Evolutionary conservation across 2,888 invertebrate species (phyloP), one percentile per base, ranked within the genome.

Genomic region (Melinaea menophilus): DNA sequence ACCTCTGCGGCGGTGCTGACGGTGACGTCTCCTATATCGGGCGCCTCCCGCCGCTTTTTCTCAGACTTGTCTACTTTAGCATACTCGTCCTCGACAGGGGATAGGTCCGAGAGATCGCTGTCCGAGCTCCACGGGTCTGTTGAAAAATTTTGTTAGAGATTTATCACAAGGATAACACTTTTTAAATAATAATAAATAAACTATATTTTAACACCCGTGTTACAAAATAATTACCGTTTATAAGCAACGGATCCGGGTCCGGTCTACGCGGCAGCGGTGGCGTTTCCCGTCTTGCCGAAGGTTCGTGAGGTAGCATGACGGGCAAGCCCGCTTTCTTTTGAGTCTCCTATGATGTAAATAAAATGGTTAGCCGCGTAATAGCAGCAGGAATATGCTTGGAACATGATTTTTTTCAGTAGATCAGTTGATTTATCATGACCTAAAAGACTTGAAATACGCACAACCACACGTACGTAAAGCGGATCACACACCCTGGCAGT

Each of bases 291-390:
- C 95, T 94, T 37, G 95, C 91, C 12, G 94, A 94, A 60, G 95
- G 93, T 78, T 96, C 96, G 76, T 96, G 95, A 4, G 96, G 96
- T 76, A 97, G 86, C 79, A 94, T 93, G 63, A 95, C 94, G 0
- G 96, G 96, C 64, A 98, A 92, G 5, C 98, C 98, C 2, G 97
- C 97, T 80, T 95, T 95, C 77, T 95, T 94, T 82, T 97, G 97
- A 0, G 97, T 97, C 79, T 97, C 97, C 79, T 90, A 58, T 33
- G 35, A 51, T 41, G 58, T 41, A 35, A 35, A 34, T 13, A 31
- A 31, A 33, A 34, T 13, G 33, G 22, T 34, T n/a, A 31, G 12
- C 13, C 35, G 12, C 47, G 5, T 13, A 47, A 35, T 51, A 47
- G 11, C 41, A 41, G 7, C 9, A 41, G 9, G 9, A 41, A 9